Conservation (phyloP, 2,888 invertebrate genomes). For the Hofmannophila pseudospretella region DNA sequence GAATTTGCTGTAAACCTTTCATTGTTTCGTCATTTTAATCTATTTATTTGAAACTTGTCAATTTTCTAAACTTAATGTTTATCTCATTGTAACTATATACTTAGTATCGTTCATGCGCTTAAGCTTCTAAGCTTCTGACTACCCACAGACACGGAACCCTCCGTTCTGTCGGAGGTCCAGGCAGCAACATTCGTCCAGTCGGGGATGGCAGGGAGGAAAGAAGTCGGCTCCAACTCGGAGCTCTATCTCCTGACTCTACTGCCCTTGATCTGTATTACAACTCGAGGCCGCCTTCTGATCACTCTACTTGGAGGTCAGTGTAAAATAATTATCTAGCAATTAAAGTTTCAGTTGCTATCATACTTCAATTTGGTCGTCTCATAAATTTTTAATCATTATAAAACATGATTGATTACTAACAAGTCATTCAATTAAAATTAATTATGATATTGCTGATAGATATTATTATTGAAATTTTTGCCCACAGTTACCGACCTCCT, state of each 20-base stretch:
- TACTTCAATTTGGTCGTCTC: too few relatives aligned
- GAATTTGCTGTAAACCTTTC: too few relatives aligned
- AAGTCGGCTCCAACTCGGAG: constrained; percentile 84
- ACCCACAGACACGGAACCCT: constrained; percentile 62
- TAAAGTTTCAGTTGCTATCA: too few relatives aligned
- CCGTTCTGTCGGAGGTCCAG: constrained; percentile 58
- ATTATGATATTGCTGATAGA: too few relatives aligned
- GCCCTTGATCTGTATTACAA: constrained; percentile 88
- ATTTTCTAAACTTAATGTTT: too few relatives aligned
- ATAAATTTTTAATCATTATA: too few relatives aligned
- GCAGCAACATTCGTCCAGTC: constrained; percentile 78
- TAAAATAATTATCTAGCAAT: not conserved
- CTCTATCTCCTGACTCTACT: constrained; percentile 83
- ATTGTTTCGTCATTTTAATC: too few relatives aligned
- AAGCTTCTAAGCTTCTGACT: constrained; percentile 3
- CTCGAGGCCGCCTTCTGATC: constrained; percentile 82
- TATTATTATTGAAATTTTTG: not conserved
- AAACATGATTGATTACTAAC: too few relatives aligned
- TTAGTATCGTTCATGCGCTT: too few relatives aligned
- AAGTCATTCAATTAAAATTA: too few relatives aligned
- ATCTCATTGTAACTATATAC: too few relatives aligned
- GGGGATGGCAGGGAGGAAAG: constrained; percentile 90
- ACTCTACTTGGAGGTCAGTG: constrained; percentile 73
- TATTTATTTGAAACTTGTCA: too few relatives aligned
- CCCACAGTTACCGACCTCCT: constrained; percentile 84